phyloP scores from a whole-genome alignment of 1,140 invertebrate species.

The Ladona fulva region DNA sequence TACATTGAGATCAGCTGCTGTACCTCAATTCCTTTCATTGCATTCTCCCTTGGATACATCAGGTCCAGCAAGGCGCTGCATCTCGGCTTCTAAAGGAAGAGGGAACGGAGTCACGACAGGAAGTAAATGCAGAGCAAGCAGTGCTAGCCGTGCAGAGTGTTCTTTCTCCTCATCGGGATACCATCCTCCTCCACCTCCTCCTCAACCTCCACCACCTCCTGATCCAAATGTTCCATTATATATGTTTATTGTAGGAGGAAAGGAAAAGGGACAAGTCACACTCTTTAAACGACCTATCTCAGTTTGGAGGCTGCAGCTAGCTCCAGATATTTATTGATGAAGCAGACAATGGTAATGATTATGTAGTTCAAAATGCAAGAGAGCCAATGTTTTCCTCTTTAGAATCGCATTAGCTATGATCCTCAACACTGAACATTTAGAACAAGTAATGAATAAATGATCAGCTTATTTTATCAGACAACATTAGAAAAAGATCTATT shows the following conservation, averaged over 20 bases:
- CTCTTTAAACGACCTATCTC: constrained; percentile 56
- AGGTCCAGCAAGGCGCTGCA: not conserved
- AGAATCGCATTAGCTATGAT: no score
- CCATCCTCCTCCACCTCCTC: not conserved
- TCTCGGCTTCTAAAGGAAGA: not conserved
- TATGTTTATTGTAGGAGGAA: constrained; percentile 54
- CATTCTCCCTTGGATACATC: constrained; percentile 4
- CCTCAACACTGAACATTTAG: no score
- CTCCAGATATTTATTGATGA: constrained; percentile 20
- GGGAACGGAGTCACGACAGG: constrained; percentile 23
- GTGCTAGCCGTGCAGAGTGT: constrained; percentile 26
- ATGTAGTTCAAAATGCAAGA: not conserved
- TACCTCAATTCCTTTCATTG: not conserved
- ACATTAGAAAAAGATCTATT: not conserved
- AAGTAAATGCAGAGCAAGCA: constrained; percentile 38
- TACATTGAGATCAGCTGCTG: constrained; percentile 26
- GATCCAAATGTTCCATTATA: constrained; percentile 45
- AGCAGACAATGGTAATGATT: not conserved
- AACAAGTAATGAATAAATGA: not conserved
- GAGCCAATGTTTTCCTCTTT: not conserved
- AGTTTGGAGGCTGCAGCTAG: constrained; percentile 54
- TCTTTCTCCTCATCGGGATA: constrained; percentile 21
- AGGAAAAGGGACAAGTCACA: constrained; percentile 55
- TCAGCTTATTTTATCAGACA: not conserved
- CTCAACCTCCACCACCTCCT: constrained; percentile 12